Evolutionary conservation across 2,113 vertebrate genomes (phyloP), one percentile per base, ranked within the genome.

Genomic region (Passerina amoena): DNA sequence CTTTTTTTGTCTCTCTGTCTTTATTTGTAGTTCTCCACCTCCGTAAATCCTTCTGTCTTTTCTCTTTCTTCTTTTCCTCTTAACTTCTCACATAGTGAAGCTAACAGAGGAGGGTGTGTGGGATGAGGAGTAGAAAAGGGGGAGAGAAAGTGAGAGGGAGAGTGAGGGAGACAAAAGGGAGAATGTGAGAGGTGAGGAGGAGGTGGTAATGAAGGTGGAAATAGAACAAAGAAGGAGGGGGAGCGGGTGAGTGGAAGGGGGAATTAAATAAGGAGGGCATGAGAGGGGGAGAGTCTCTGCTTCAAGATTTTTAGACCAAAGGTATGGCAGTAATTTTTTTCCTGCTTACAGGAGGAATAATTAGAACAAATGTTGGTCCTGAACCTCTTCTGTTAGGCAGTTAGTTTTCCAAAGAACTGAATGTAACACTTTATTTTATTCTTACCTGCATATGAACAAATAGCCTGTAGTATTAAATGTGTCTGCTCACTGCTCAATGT

Each of bases 161-260:
- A 92, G 76, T 78, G 89, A 94, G 59, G 59, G 83, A 97, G 92
- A 97, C 96, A 95, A 97, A 96, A 93, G 93, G 25, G 68, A 96
- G 71, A 94, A 88, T 83, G 75, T 77, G 94, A 96, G 92, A 93
- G 86, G 88, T 96, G 90, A 95, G 82, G 94, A 90, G 93, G 92
- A 93, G 96, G 94, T 96, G 93, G 90, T 94, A 82, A 95, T 94
- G 92, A 90, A 92, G 86, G 88, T 93, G 76, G 82, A 95, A 96
- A 94, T 96, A 95, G 96, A 96, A 96, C 82, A 97, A 96, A 96
- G 79, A 59, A 95, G 72, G 71, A 90, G 90, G 82, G 90, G 86
- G 86, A 90, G 51, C 12, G 0, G 37, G 59, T 76, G 54, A 90
- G 87, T 72, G 51, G 57, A 94, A 93, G 30, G 53, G 64, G 70